Evolutionary conservation across 1,140 invertebrate genomes (phyloP).

Genomic region (Druon quercuslanigerum): DNA sequence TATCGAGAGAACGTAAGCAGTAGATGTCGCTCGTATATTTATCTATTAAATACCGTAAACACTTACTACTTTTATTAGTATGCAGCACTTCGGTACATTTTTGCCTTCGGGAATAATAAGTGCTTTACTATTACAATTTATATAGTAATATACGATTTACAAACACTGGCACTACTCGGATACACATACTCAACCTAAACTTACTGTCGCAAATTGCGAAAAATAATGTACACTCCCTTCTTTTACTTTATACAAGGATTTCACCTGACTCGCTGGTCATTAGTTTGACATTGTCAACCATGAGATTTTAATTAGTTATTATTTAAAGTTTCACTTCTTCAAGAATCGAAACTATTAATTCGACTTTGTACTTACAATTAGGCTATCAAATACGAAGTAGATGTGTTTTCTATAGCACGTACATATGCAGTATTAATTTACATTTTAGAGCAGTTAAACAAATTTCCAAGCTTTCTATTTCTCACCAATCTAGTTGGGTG

Average conservation of each 20-base stretch:
- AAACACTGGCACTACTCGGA: background rate
- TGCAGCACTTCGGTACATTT: background rate
- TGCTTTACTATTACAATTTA: constrained; percentile 9
- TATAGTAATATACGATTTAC: constrained; percentile 13
- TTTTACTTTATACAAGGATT: background rate
- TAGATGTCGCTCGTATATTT: constrained; percentile 23
- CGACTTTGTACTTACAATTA: constrained; percentile 14
- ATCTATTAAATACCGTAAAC: background rate
- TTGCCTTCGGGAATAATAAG: background rate
- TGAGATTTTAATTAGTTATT: background rate
- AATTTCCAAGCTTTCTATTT: background rate
- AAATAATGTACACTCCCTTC: background rate
- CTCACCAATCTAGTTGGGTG: background rate
- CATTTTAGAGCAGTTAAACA: background rate
- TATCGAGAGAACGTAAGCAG: constrained; percentile 8
- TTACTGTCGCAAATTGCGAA: no score
- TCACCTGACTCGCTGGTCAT: background rate
- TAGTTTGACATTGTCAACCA: background rate
- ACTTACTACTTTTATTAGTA: background rate
- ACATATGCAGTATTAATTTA: constrained; percentile 3
- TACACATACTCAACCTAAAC: background rate
- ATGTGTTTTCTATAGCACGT: background rate
- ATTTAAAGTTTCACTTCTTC: background rate
- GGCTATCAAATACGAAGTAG: constrained; percentile 21
- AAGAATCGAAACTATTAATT: background rate